Conservation (phyloP, 1,140 invertebrate species). For the Agrilus planipennis region DNA sequence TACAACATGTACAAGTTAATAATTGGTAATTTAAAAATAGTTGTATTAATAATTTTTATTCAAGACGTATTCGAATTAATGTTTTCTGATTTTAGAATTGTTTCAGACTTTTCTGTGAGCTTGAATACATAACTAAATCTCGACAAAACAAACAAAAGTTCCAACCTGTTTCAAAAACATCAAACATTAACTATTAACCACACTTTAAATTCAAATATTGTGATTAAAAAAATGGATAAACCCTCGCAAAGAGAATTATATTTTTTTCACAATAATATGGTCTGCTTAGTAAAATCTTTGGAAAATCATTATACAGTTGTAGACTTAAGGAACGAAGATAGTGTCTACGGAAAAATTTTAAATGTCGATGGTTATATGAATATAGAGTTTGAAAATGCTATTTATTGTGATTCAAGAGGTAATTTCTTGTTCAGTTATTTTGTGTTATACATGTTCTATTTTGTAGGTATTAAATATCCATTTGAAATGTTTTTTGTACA, state of each 20-base stretch:
- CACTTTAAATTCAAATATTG: too few species aligned
- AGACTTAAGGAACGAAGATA: constrained; percentile 27
- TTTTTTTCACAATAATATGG: constrained; percentile 19
- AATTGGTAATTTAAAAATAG: too few species aligned
- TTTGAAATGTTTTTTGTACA: constrained; percentile 23
- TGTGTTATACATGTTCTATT: neutral
- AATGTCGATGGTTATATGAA: constrained; percentile 29
- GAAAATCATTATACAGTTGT: constrained; percentile 23
- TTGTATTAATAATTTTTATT: too few species aligned
- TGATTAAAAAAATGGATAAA: constrained; percentile 2
- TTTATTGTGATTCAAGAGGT: constrained; percentile 23
- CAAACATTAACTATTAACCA: too few species aligned
- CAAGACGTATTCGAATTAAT: too few species aligned
- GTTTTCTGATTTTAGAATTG: too few species aligned
- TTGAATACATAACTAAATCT: too few species aligned
- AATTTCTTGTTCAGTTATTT: too few species aligned
- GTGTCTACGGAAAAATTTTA: constrained; percentile 23
- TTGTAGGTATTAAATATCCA: constrained; percentile 17
- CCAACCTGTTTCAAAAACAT: too few species aligned
- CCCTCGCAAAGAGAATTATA: constrained; percentile 15
- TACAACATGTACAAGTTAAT: too few species aligned
- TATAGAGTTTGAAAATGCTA: constrained; percentile 27
- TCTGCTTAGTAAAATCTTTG: constrained; percentile 22
- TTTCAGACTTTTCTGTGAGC: too few species aligned
- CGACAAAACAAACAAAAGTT: too few species aligned